Evolutionary conservation across 2,797 vertebrate genomes (phyloP).

Genomic region (Cuculus canorus): DNA sequence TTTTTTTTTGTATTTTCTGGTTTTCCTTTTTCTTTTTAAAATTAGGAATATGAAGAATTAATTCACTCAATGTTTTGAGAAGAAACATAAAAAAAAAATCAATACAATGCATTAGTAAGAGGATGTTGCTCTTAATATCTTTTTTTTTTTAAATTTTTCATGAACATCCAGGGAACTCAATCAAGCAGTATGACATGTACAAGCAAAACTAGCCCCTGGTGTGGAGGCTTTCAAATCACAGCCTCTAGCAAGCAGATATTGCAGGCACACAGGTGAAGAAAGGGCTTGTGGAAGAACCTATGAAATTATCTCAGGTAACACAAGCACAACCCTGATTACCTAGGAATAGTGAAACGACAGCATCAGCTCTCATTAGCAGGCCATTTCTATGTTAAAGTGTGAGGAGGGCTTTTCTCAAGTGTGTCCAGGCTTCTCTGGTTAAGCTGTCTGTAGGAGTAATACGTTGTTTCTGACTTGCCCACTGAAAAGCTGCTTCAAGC

Average conservation of each 20-base stretch:
- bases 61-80: background rate
- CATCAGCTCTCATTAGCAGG: background rate
- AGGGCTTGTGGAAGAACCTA: background rate
- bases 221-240: background rate
- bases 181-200: background rate
- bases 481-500: background rate
- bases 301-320: background rate
- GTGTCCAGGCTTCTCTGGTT: background rate
- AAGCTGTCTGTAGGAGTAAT: background rate
- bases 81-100: background rate
- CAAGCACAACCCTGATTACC: background rate
- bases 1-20: background rate
- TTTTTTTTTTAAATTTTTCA: background rate
- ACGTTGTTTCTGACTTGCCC: background rate
- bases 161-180: background rate
- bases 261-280: background rate
- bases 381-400: background rate
- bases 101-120: background rate
- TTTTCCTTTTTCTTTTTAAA: background rate
- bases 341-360: background rate
- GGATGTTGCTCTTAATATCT: accelerated
- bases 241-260: background rate
- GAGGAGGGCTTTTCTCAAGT: background rate
- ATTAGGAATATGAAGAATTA: background rate
- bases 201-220: background rate